phyloP scores from a whole-genome alignment of 2,888 invertebrate species.

The Merodon equestris region DNA sequence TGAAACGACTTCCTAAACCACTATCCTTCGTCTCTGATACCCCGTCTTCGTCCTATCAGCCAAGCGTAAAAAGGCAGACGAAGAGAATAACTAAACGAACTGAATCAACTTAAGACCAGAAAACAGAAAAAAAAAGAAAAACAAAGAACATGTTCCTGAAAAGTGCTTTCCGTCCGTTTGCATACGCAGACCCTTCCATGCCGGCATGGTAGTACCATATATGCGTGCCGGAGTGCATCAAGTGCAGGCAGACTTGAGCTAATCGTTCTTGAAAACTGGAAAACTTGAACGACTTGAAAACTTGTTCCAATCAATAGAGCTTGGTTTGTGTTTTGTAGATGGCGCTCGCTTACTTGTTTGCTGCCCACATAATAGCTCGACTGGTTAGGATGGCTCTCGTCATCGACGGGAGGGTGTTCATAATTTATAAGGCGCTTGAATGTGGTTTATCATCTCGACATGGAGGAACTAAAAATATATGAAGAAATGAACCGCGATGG shows the following conservation, averaged over 20 bases:
- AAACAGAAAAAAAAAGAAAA: background rate
- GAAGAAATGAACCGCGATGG: too few species aligned
- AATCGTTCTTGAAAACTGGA: constrained; percentile 20
- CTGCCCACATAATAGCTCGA: too few species aligned
- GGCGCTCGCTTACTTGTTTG: constrained; percentile 2
- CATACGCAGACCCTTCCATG: constrained; percentile 4
- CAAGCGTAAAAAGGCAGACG: too few species aligned
- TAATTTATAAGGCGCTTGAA: constrained; percentile 22
- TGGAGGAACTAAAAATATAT: background rate
- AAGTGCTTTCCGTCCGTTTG: constrained; percentile 6
- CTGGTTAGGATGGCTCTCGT: too few species aligned
- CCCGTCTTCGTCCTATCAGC: too few species aligned
- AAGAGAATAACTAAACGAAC: too few species aligned
- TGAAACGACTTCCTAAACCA: constrained; percentile 7
- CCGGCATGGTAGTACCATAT: background rate
- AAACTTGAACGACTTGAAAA: background rate
- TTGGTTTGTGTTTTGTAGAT: constrained; percentile 3
- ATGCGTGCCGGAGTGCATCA: constrained; percentile 21
- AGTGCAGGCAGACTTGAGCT: constrained; percentile 37
- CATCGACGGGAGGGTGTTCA: constrained; percentile 6
- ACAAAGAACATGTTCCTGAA: constrained; percentile 12
- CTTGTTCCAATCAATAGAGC: constrained; percentile 16
- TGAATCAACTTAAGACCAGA: too few species aligned
- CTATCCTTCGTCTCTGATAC: constrained; percentile 3
- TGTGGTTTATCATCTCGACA: constrained; percentile 14